phyloP scores from a whole-genome alignment of 1,140 invertebrate genomes.

The Solenopsis fugax region DNA sequence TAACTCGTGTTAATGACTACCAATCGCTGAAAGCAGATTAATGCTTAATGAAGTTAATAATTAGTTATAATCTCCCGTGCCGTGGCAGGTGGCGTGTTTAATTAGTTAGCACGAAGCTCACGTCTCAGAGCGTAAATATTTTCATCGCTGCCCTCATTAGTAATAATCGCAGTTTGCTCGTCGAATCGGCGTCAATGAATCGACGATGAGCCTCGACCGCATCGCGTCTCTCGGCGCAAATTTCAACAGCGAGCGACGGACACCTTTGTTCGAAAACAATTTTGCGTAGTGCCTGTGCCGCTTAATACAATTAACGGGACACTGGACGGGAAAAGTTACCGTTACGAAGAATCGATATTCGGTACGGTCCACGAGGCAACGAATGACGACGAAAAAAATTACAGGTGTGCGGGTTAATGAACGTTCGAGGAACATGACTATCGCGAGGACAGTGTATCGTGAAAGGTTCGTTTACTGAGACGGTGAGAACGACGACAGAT shows the following conservation, averaged over 20 bases:
- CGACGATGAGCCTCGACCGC: background rate
- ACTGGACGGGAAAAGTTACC: background rate
- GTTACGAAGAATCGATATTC: constrained; percentile 20
- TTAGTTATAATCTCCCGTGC: constrained; percentile 18
- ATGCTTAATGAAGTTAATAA: constrained; percentile 29
- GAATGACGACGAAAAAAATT: constrained; percentile 16
- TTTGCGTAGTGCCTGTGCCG: background rate
- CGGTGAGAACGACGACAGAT: background rate
- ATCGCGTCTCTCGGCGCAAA: background rate
- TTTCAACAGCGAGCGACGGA: background rate
- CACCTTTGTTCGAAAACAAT: background rate
- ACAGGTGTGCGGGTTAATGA: background rate
- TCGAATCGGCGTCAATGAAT: background rate
- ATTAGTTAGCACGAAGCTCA: background rate
- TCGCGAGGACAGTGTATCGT: background rate
- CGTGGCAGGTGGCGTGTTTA: background rate
- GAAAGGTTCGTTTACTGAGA: background rate
- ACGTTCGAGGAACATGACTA: background rate
- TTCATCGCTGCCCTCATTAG: constrained; percentile 19
- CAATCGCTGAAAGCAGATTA: constrained; percentile 40
- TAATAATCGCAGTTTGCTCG: constrained; percentile 1
- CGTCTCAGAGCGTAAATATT: constrained; percentile 21
- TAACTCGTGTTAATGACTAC: constrained; percentile 33
- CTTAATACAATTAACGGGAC: constrained; percentile 26
- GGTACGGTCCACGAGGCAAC: background rate